These are phyloP conservation scores for Xestia rhomboidea DNA, from an alignment of 2,888 invertebrate genomes.

Conservation along the genomic window DNA sequence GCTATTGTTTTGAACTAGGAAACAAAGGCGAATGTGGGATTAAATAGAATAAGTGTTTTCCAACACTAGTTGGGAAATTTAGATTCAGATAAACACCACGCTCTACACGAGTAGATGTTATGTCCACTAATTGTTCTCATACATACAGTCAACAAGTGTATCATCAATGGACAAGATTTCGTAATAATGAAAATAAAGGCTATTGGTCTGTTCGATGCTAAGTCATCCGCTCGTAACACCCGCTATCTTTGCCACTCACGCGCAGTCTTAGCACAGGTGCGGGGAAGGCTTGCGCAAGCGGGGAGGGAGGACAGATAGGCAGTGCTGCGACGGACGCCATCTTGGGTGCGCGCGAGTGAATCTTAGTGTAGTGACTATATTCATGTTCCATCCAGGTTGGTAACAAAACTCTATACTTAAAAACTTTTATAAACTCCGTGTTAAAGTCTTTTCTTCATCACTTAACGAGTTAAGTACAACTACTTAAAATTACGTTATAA, in stretches of 20 bases:
- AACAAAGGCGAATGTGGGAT: not conserved
- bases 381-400: conserved; percentile 67
- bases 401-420: conserved; percentile 50
- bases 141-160: not conserved
- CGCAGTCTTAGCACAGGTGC: conserved; percentile 48
- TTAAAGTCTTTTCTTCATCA: not conserved
- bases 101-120: not conserved
- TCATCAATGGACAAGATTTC: conserved; percentile 10
- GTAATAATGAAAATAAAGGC: conserved; percentile 11
- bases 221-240: conserved; percentile 44
- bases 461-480: conserved; percentile 2
- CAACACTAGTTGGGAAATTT: not conserved
- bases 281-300: conserved; percentile 49
- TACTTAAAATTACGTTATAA: conserved; percentile 38
- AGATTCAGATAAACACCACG: not conserved
- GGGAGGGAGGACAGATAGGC: conserved; percentile 50
- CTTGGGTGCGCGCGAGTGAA: conserved; percentile 62
- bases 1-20: not conserved
- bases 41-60: conserved; percentile 5
- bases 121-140: not conserved
- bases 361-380: conserved; percentile 62
- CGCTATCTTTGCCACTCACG: conserved; percentile 59
- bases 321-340: conserved; percentile 65
- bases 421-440: conserved; percentile 1
- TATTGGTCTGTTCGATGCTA: conserved; percentile 18